Percentiles rank a stretch among this genome's conserved stretches.
Evolutionary conservation across 2,113 vertebrate species (phyloP).

Genomic region (Oncorhynchus mykiss): DNA sequence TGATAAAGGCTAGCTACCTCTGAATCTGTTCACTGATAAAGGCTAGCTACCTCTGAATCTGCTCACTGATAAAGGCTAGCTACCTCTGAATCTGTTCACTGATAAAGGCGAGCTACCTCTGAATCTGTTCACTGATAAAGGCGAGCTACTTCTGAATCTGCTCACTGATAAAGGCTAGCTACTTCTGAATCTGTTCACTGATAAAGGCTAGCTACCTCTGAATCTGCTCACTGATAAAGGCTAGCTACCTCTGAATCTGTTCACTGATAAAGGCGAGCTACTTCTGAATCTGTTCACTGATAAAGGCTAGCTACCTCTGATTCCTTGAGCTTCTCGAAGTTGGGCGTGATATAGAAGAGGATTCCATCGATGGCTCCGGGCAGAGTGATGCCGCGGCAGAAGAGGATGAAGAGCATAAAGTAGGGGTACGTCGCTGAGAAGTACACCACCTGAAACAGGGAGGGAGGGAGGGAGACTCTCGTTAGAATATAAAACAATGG

Average conservation of each 20-base stretch:
- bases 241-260: slow-evolving; percentile 81
- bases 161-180: slow-evolving; percentile 27
- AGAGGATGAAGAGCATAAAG: slow-evolving; percentile 96
- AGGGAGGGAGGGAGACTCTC: background rate
- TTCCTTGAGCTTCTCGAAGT: slow-evolving; percentile 93
- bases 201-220: slow-evolving; percentile 73
- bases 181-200: slow-evolving; percentile 77
- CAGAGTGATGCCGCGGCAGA: slow-evolving; percentile 92
- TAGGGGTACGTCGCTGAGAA: slow-evolving; percentile 98
- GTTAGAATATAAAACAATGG: background rate
- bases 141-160: slow-evolving; percentile 81
- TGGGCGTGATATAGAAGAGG: slow-evolving; percentile 94
- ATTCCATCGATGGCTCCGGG: slow-evolving; percentile 94
- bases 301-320: slow-evolving; percentile 83
- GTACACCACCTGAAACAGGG: slow-evolving; percentile 87
- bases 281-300: slow-evolving; percentile 74
- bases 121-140: slow-evolving; percentile 32
- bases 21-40: slow-evolving; percentile 31
- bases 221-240: background rate
- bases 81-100: slow-evolving; percentile 79
- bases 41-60: slow-evolving; percentile 81
- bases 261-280: slow-evolving; percentile 55
- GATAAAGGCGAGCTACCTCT: slow-evolving; percentile 79
- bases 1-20: slow-evolving; percentile 79
- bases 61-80: background rate